A percentile compares a stretch with the other conserved stretches of the same genome.
Evolutionary conservation across 2,888 invertebrate genomes (phyloP).

Genomic region (Polyommatus iphigenia): DNA sequence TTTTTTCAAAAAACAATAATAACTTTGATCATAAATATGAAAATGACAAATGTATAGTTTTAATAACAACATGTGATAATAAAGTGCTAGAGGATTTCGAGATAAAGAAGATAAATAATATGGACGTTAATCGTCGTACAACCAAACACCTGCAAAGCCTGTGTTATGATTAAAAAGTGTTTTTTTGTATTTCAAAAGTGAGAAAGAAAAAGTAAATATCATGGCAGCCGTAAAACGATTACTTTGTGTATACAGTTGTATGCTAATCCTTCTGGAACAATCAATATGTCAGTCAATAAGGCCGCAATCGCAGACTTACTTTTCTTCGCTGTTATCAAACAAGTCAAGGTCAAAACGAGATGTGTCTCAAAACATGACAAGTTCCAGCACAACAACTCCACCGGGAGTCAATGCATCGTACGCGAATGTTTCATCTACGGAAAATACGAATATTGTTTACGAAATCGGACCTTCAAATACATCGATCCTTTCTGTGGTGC

Average conservation of each 20-base stretch:
- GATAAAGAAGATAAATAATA: neutral
- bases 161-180: neutral
- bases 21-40: neutral
- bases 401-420: conserved; percentile 42
- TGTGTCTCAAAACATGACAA: conserved; percentile 50
- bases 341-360: conserved; percentile 59
- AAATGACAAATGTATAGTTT: neutral
- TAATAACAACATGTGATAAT: neutral
- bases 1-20: conserved; percentile 3
- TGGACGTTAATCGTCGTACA: neutral
- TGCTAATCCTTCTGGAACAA: conserved; percentile 20
- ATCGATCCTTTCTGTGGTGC: conserved; percentile 57
- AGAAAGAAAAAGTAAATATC: conserved; percentile 15
- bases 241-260: conserved; percentile 33
- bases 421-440: conserved; percentile 54
- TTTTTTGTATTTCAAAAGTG: neutral
- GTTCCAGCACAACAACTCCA: conserved; percentile 57
- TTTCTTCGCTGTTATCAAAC: conserved; percentile 32
- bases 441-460: conserved; percentile 56
- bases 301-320: conserved; percentile 2
- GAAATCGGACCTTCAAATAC: conserved; percentile 62
- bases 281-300: neutral
- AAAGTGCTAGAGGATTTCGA: neutral
- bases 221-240: conserved; percentile 37
- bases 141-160: neutral